These are phyloP conservation scores for Temnopleurus reevesii DNA, from an alignment of 53 echinoderm and acorn worm species.

Conservation along the genomic window DNA sequence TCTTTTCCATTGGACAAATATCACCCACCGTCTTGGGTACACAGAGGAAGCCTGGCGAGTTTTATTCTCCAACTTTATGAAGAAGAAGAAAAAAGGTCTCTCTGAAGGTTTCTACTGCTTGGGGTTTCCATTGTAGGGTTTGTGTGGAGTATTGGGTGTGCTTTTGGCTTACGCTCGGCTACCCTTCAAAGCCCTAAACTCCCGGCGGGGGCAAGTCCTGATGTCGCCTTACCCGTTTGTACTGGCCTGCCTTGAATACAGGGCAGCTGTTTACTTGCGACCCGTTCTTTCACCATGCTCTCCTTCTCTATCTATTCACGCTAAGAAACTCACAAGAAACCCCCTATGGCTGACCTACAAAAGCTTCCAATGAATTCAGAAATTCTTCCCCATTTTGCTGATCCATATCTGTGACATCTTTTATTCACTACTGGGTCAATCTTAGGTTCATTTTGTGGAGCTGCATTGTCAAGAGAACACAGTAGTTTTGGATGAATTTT, in stretches of 20 bases:
- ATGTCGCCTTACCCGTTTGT: conserved; percentile 57
- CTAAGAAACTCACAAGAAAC: conserved; percentile 20
- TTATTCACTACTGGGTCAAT: conserved; percentile 49
- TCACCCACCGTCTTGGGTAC: conserved; percentile 57
- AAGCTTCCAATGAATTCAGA: conserved; percentile 42
- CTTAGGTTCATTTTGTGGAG: conserved; percentile 17
- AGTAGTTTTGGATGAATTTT: neutral
- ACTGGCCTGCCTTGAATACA: conserved; percentile 50
- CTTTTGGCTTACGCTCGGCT: conserved; percentile 44
- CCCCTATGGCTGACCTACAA: conserved; percentile 62
- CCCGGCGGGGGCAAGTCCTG: conserved; percentile 57
- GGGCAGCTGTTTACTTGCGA: conserved; percentile 57
- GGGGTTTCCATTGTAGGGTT: conserved; percentile 25
- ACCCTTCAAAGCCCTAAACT: conserved; percentile 23
- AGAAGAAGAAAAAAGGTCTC: too few species aligned
- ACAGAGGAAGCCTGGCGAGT: conserved; percentile 11
- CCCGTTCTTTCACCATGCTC: conserved; percentile 27
- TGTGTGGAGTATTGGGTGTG: conserved; percentile 34
- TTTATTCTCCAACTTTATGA: neutral
- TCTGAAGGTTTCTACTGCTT: conserved; percentile 39
- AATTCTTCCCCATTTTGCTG: conserved; percentile 46
- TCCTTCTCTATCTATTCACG: conserved; percentile 29
- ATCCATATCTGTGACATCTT: conserved; percentile 55
- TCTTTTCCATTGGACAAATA: conserved; percentile 46
- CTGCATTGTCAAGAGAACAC: neutral